Conservation (phyloP, 2,113 vertebrate genomes). For the Scomber scombrus region DNA sequence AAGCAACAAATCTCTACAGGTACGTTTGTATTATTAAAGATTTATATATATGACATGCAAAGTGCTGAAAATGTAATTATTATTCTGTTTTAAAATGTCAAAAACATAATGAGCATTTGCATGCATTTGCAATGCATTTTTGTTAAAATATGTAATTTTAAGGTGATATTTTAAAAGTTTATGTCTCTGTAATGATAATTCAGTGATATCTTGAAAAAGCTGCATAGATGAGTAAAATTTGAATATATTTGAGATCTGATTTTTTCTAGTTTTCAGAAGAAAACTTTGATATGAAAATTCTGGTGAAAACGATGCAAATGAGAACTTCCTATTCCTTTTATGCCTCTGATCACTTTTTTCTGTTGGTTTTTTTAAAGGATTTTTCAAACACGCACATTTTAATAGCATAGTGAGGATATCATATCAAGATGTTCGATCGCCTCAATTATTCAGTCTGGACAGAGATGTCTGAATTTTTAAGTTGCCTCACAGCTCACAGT, state of each 20-base stretch:
- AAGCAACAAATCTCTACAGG: conserved; percentile 57
- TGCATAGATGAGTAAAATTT: neutral
- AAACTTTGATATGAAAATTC: no score
- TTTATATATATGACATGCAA: conserved; percentile 1
- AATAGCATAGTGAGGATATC: no score
- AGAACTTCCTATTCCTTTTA: neutral
- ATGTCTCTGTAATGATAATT: neutral
- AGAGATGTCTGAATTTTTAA: no score
- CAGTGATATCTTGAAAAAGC: neutral
- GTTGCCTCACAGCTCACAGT: no score
- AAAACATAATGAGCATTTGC: no score
- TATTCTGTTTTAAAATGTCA: neutral
- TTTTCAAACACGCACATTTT: neutral
- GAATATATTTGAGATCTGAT: no score
- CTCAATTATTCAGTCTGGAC: no score
- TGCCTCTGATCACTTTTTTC: neutral
- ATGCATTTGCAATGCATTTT: no score
- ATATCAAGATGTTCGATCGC: no score
- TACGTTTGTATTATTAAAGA: conserved; percentile 26
- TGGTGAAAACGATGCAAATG: neutral
- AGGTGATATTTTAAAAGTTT: neutral
- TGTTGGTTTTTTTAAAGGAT: neutral
- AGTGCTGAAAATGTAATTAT: neutral
- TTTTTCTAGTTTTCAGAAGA: no score
- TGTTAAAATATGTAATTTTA: neutral